These are phyloP conservation scores for Chelonus insularis DNA, from an alignment of 1,140 invertebrate species.

Conservation along the genomic window DNA sequence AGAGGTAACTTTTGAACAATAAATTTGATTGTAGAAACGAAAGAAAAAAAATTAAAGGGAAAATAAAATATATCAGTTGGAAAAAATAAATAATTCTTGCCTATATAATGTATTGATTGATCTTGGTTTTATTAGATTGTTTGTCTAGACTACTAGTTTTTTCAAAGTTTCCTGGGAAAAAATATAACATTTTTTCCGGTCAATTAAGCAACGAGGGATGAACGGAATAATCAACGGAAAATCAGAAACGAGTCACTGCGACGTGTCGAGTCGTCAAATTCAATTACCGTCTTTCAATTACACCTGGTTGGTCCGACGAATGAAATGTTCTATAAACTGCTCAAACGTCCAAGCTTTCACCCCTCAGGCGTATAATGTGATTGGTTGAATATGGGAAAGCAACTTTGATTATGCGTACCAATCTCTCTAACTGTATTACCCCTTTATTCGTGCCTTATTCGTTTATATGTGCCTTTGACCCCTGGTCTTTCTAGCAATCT, in stretches of 20 bases:
- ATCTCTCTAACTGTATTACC: not conserved
- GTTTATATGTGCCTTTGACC: not conserved
- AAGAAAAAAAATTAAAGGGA: too few relatives aligned
- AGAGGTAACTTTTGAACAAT: not conserved
- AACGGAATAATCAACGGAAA: not conserved
- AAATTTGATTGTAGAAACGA: too few relatives aligned
- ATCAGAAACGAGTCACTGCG: not conserved
- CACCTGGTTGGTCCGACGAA: constrained; percentile 20
- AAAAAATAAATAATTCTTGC: too few relatives aligned
- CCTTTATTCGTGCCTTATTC: not conserved
- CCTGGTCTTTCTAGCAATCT: too few relatives aligned
- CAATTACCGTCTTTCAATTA: constrained; percentile 42
- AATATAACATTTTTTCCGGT: not conserved
- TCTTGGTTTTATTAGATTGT: too few relatives aligned
- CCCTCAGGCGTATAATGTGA: constrained; percentile 6
- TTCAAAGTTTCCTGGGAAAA: not conserved
- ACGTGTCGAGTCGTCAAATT: constrained; percentile 29
- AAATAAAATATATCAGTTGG: too few relatives aligned
- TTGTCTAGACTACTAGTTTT: not conserved
- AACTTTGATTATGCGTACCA: constrained; percentile 14
- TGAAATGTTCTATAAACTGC: constrained; percentile 37
- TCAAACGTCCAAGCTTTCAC: constrained; percentile 28
- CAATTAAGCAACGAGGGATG: not conserved
- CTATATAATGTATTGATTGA: too few relatives aligned
- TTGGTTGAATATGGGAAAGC: not conserved